phyloP scores from a whole-genome alignment of 30 jellyfish, hydroid and myxozoan species.

The Aurelia sp. region DNA sequence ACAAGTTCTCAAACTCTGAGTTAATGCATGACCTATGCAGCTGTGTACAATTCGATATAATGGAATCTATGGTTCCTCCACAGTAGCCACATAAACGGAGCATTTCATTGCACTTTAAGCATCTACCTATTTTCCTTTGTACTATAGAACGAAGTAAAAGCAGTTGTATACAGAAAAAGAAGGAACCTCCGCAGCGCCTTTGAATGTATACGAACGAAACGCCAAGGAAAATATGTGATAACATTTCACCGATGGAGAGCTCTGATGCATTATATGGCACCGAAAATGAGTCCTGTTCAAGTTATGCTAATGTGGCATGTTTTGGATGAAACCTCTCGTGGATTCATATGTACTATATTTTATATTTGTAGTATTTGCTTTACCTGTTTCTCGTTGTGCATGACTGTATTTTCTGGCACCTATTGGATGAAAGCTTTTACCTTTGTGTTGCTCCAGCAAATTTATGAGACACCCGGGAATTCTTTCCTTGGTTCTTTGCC shows the following conservation, averaged over 20 bases:
- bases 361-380: too few species aligned
- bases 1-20: too few species aligned
- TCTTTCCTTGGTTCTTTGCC: too few species aligned
- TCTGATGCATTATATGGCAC: constrained; percentile 85
- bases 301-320: constrained; percentile 94
- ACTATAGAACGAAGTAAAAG: constrained; percentile 91
- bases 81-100: background rate
- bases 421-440: too few species aligned
- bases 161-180: constrained; percentile 93
- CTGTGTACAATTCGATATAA: too few species aligned
- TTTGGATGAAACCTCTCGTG: constrained; percentile 75
- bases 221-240: constrained; percentile 76
- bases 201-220: constrained; percentile 76
- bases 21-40: too few species aligned
- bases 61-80: too few species aligned
- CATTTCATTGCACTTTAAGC: background rate
- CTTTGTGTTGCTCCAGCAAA: too few species aligned
- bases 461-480: too few species aligned
- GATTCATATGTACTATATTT: constrained; percentile 63
- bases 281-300: constrained; percentile 95
- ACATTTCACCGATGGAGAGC: constrained; percentile 95
- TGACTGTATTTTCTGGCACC: too few species aligned
- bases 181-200: constrained; percentile 94
- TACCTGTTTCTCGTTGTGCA: too few species aligned
- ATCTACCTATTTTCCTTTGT: background rate